A percentile compares a stretch with the other conserved stretches of the same genome.
Evolutionary conservation across 2,113 vertebrate genomes (phyloP).

Genomic region (Lampris incognitus): DNA sequence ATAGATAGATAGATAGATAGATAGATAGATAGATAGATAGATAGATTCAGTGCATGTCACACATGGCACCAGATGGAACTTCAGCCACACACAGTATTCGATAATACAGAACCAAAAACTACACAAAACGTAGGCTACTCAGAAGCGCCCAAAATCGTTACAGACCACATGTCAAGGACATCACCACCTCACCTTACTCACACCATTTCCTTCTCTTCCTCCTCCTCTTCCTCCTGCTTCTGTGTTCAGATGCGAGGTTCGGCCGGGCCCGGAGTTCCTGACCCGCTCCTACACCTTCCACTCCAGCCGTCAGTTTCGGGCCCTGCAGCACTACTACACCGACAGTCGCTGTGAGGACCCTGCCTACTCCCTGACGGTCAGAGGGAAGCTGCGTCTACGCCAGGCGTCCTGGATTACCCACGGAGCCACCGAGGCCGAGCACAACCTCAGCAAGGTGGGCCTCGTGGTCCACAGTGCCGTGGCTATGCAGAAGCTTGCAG

Average conservation of each 20-base stretch:
- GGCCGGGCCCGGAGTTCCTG: constrained; percentile 91
- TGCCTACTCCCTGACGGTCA: constrained; percentile 88
- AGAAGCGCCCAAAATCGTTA: too few species aligned
- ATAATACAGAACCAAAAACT: too few species aligned
- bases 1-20: too few species aligned
- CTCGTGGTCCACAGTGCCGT: constrained; percentile 86
- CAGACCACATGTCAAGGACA: too few species aligned
- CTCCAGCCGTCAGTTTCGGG: constrained; percentile 86
- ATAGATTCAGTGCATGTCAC: too few species aligned
- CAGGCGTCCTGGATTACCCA: constrained; percentile 92
- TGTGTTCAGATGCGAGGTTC: constrained; percentile 88
- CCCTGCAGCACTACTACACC: constrained; percentile 89
- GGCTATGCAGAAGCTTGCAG: constrained; percentile 76
- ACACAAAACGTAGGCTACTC: too few species aligned
- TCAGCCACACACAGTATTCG: too few species aligned
- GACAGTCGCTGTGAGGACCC: constrained; percentile 86
- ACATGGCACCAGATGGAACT: too few species aligned
- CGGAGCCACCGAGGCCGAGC: constrained; percentile 88
- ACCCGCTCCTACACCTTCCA: constrained; percentile 90
- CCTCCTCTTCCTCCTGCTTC: not conserved
- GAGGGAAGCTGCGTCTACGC: constrained; percentile 87
- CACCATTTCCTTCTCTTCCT: not conserved
- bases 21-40: too few species aligned
- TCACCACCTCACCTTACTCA: not conserved
- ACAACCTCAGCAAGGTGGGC: constrained; percentile 88